These are phyloP conservation scores for Neomonachus schauinslandi DNA, from an alignment of 2,113 vertebrate species.

Conservation along the genomic window DNA sequence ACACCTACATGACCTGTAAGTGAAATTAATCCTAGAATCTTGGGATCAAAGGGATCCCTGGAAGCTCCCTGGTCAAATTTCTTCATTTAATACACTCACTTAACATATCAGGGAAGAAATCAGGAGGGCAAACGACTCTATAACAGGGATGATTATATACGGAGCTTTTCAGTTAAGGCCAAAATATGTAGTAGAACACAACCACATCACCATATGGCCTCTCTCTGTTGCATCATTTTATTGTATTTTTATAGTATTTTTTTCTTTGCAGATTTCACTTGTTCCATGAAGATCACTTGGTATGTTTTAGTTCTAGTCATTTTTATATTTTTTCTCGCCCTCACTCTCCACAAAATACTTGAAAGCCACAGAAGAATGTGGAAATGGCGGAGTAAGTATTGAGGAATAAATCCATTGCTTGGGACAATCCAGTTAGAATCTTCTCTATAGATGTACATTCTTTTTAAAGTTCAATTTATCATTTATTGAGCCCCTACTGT, in stretches of 20 bases:
- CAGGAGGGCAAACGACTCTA: not conserved
- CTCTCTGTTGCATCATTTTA: not conserved
- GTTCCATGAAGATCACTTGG: conserved; percentile 82
- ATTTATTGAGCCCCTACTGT: not conserved
- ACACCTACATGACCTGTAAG: not conserved
- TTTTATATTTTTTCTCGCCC: conserved; percentile 77
- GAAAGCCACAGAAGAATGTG: conserved; percentile 73
- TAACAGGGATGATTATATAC: not conserved
- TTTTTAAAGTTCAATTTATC: not conserved
- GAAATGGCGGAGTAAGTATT: conserved; percentile 80
- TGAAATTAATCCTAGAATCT: conserved; percentile 19
- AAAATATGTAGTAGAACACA: not conserved
- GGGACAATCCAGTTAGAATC: not conserved
- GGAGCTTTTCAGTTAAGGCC: not conserved
- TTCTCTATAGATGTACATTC: not conserved
- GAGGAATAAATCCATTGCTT: not conserved
- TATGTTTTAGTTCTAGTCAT: conserved; percentile 82
- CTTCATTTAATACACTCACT: not conserved
- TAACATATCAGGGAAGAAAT: not conserved
- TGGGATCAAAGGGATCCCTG: not conserved
- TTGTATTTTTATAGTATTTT: conserved; percentile 66
- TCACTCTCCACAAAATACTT: conserved; percentile 80
- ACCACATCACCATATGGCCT: not conserved
- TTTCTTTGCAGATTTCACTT: conserved; percentile 81
- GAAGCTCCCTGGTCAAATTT: not conserved